Evolutionary conservation across 2,797 vertebrate species (phyloP).

Genomic region (Halcyon leucocephala): DNA sequence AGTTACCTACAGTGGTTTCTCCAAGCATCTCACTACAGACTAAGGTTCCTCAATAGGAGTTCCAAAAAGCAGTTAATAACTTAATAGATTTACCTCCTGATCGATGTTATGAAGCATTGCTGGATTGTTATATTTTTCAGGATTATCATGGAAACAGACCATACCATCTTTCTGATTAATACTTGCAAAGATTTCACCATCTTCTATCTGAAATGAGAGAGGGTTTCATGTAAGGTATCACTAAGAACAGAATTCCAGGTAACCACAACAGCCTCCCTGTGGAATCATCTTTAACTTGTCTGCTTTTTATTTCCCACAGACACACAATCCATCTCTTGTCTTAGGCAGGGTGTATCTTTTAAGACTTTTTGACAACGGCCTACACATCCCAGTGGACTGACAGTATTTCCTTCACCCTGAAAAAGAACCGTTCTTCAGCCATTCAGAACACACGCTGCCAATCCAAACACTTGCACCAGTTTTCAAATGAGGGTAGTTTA

Average conservation of each 20-base stretch:
- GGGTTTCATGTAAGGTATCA: not conserved
- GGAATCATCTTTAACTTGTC: not conserved
- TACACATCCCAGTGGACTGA: not conserved
- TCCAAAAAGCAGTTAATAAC: not conserved
- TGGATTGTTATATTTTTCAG: slow-evolving; percentile 99
- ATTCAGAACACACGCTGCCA: not conserved
- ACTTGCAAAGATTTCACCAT: slow-evolving; percentile 99
- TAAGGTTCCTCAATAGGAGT: not conserved
- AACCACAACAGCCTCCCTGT: not conserved
- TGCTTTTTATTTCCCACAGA: not conserved
- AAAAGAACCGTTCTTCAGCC: not conserved
- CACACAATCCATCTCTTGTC: not conserved
- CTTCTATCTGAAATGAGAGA: slow-evolving; percentile 89
- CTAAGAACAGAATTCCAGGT: not conserved
- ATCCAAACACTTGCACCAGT: not conserved
- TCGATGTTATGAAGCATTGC: slow-evolving; percentile 99
- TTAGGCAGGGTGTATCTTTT: not conserved
- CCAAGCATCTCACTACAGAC: not conserved
- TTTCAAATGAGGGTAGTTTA: not conserved
- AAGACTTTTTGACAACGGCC: not conserved
- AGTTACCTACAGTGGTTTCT: not conserved
- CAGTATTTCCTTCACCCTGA: not conserved
- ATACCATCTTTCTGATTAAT: slow-evolving; percentile 99
- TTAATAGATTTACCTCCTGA: slow-evolving; percentile 89
- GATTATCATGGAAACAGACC: slow-evolving; percentile 99